A percentile compares a stretch with the other conserved stretches of the same genome.
Evolutionary conservation across 2,113 vertebrate species (phyloP).

Genomic region (Oxyura jamaicensis): DNA sequence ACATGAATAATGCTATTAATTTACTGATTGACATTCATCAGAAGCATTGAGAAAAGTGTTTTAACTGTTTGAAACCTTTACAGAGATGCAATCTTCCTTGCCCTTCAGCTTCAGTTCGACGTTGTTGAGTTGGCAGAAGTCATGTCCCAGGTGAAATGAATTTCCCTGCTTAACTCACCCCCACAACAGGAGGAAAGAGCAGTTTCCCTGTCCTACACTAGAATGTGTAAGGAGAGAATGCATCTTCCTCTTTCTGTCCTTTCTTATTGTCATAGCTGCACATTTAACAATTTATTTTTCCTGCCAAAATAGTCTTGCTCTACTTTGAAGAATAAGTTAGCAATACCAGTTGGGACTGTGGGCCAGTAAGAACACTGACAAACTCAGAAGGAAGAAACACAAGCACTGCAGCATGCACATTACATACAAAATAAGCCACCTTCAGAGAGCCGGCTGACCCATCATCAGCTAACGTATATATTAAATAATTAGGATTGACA

Average conservation of each 20-base stretch:
- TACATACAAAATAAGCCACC: background rate
- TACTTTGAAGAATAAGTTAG: background rate
- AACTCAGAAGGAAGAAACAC: background rate
- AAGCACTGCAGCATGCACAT: background rate
- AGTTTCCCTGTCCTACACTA: background rate
- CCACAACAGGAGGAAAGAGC: background rate
- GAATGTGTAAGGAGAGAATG: rapidly evolving
- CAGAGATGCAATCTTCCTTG: background rate
- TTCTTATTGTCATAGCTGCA: background rate
- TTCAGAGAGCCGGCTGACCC: background rate
- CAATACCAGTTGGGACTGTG: rapidly evolving
- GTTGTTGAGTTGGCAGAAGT: background rate
- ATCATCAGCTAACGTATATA: too few species aligned
- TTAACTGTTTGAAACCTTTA: background rate
- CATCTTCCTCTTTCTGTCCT: background rate
- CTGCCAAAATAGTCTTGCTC: background rate
- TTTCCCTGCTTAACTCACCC: background rate
- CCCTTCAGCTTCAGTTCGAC: background rate
- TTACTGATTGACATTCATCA: background rate
- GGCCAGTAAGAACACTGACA: background rate
- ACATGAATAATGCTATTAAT: background rate
- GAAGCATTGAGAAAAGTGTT: background rate
- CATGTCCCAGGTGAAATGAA: background rate
- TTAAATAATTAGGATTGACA: background rate
- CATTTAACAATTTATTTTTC: background rate